phyloP scores from a whole-genome alignment of 2,113 vertebrate species.

The Ascaphus truei region DNA sequence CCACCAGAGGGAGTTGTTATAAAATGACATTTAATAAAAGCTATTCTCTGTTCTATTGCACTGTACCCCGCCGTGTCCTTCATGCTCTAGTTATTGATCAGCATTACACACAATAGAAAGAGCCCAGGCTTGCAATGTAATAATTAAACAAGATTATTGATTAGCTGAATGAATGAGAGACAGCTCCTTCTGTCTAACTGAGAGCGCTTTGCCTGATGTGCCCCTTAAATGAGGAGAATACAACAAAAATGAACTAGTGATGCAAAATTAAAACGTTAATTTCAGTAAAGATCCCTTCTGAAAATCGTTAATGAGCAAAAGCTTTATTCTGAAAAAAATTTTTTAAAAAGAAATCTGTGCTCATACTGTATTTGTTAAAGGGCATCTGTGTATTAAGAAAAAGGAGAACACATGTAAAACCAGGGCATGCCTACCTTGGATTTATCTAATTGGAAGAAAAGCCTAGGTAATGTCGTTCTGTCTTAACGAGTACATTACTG shows the following conservation, averaged over 20 bases:
- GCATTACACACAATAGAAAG: conserved; percentile 34
- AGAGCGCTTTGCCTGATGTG: conserved; percentile 5
- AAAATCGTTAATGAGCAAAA: conserved; percentile 18
- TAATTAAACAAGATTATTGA: conserved; percentile 51
- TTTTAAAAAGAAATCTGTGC: neutral
- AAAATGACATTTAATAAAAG: conserved; percentile 53
- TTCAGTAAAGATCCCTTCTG: conserved; percentile 25
- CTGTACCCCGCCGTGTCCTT: conserved; percentile 43
- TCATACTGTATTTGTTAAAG: neutral
- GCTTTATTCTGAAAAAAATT: too few relatives aligned
- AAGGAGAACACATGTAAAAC: conserved; percentile 38
- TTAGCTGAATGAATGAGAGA: conserved; percentile 44
- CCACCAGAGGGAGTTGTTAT: conserved; percentile 40
- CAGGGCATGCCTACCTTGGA: conserved; percentile 41
- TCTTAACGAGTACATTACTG: conserved; percentile 40
- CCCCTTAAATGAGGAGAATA: conserved; percentile 40
- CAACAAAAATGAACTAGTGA: conserved; percentile 38
- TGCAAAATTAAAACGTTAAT: conserved; percentile 38
- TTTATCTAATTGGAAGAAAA: conserved; percentile 42
- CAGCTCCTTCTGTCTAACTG: conserved; percentile 38
- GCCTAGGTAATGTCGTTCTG: conserved; percentile 40
- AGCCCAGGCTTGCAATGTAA: conserved; percentile 39
- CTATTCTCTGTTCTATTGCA: conserved; percentile 37
- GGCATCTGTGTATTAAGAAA: conserved; percentile 16
- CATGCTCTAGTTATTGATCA: conserved; percentile 48